Conservation (phyloP, 23 tunicate genomes). For the Trididemnum nubilum region DNA sequence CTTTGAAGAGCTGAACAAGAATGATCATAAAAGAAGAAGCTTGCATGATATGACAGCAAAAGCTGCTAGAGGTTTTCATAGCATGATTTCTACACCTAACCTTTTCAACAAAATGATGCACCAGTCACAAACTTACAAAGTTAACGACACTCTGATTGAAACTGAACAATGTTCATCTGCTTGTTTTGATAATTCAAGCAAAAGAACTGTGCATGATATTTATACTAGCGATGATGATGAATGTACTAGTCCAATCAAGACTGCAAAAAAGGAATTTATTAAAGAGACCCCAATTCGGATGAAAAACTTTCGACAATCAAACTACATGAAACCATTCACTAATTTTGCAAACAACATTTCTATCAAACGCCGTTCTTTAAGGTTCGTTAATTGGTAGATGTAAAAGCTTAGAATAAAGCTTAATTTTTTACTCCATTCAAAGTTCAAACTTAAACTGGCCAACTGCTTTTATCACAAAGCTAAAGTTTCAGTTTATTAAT, state of each 20-base stretch:
- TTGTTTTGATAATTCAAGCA: neutral
- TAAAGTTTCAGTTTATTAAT: no score
- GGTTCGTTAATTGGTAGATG: constrained; percentile 25
- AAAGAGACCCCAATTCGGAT: constrained; percentile 46
- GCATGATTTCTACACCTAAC: constrained; percentile 36
- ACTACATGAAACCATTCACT: neutral
- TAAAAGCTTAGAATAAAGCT: neutral
- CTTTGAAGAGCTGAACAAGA: no score
- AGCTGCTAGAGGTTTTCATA: neutral
- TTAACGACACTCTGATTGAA: neutral
- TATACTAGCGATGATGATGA: neutral
- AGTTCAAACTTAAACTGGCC: no score
- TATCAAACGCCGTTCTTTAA: constrained; percentile 14
- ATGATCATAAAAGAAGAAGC: neutral
- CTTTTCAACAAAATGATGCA: constrained; percentile 8
- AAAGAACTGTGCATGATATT: neutral
- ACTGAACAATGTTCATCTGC: neutral
- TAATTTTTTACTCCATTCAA: no score
- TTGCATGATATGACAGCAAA: neutral
- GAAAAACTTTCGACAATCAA: neutral
- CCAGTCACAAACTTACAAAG: neutral
- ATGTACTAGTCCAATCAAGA: constrained; percentile 33
- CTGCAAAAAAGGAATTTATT: constrained; percentile 17
- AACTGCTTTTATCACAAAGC: no score
- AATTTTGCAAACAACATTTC: constrained; percentile 34